phyloP scores from a whole-genome alignment of 2,797 vertebrate species.

The Acomys russatus region DNA sequence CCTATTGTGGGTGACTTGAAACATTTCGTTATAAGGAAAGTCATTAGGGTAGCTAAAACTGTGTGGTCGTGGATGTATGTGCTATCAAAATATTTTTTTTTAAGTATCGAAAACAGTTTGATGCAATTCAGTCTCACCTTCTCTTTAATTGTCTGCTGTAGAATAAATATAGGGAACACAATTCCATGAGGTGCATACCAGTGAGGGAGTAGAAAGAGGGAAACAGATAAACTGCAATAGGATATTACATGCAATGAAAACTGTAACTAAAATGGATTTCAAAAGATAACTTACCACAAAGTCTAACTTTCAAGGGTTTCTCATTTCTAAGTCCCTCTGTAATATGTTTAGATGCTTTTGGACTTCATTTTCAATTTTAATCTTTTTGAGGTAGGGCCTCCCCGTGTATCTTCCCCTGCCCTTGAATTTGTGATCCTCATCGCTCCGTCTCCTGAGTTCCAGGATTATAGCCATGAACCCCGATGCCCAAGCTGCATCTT shows the following conservation, averaged over 20 bases:
- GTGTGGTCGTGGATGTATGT: neutral
- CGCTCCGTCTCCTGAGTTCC: neutral
- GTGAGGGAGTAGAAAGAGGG: neutral
- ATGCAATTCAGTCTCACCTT: neutral
- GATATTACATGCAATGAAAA: neutral
- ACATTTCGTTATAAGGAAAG: neutral
- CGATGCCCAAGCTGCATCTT: neutral
- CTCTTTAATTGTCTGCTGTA: neutral
- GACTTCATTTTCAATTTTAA: neutral
- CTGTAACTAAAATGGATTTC: neutral
- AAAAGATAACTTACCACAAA: neutral
- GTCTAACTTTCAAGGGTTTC: neutral
- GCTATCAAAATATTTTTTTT: constrained; percentile 10
- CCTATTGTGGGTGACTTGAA: neutral
- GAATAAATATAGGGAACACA: neutral
- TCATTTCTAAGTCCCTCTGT: neutral
- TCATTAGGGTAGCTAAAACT: neutral
- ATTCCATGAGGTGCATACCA: neutral
- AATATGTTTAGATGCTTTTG: neutral
- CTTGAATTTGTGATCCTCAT: neutral
- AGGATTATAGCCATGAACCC: too few species aligned
- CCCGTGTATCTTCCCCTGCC: neutral
- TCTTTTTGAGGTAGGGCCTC: neutral
- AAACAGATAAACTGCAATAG: neutral
- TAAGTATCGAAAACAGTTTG: neutral